A percentile compares a stretch with the other conserved stretches of the same genome.
Conservation (phyloP, 53 echinoderm and acorn worm genomes). For the Arbacia lixula region DNA sequence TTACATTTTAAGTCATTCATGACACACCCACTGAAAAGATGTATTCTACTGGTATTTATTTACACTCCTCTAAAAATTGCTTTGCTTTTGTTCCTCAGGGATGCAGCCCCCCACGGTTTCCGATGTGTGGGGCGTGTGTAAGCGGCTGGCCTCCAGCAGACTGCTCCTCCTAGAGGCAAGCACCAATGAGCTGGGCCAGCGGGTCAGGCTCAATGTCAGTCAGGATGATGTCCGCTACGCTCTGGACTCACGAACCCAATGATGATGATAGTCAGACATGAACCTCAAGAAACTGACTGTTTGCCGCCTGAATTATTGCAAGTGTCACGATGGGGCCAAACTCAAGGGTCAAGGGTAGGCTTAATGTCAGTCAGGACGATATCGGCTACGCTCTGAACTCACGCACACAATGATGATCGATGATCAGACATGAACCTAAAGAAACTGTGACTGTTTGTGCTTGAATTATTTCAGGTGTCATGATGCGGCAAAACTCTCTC, state of each 20-base stretch:
- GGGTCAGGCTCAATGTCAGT: conserved; percentile 91
- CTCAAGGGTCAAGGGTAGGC: background rate
- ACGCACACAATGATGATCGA: background rate
- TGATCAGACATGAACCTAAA: too few species aligned
- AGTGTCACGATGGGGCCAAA: background rate
- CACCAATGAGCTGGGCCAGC: conserved; percentile 84
- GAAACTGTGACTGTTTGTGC: too few species aligned
- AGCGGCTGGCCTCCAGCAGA: conserved; percentile 70
- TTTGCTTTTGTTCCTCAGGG: conserved; percentile 47
- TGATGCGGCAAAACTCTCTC: too few species aligned
- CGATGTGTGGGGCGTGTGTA: conserved; percentile 88
- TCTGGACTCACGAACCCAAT: conserved; percentile 18
- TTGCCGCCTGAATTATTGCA: background rate
- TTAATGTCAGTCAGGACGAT: background rate
- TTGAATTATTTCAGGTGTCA: too few species aligned
- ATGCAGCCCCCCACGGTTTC: conserved; percentile 79
- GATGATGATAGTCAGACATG: background rate
- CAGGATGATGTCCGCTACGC: conserved; percentile 96
- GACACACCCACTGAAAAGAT: too few species aligned
- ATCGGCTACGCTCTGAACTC: background rate
- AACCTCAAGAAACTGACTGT: background rate
- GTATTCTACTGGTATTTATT: background rate
- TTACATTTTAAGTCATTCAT: too few species aligned
- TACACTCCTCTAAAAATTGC: background rate
- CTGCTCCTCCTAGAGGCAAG: conserved; percentile 84